These are phyloP conservation scores for Girardinus metallicus DNA, from an alignment of 2,797 vertebrate genomes.

Conservation along the genomic window DNA sequence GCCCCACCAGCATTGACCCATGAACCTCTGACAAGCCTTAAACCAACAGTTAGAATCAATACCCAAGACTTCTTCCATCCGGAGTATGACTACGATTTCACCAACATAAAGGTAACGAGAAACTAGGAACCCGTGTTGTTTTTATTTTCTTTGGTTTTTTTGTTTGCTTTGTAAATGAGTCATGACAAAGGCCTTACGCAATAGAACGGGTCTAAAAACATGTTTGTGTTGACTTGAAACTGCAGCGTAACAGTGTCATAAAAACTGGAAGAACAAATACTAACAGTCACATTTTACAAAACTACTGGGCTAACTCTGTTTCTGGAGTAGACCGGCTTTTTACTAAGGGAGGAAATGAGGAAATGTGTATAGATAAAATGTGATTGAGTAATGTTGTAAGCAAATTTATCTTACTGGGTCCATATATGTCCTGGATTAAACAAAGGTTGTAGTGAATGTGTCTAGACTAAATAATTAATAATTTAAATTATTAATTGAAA, in stretches of 20 bases:
- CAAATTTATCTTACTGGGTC: not conserved
- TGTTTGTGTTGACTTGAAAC: not conserved
- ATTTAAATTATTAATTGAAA: not conserved
- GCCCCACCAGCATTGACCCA: conserved; percentile 17
- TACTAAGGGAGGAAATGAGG: not conserved
- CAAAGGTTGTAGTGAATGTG: not conserved
- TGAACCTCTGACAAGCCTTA: not conserved
- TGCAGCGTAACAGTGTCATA: too few species aligned
- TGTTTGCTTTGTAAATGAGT: not conserved
- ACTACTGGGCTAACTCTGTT: not conserved
- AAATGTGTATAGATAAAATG: not conserved
- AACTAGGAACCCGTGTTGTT: not conserved
- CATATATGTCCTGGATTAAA: not conserved
- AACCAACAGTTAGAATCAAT: conserved; percentile 41
- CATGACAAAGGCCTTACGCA: not conserved
- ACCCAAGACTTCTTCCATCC: conserved; percentile 64
- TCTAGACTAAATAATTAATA: too few species aligned
- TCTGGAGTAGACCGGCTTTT: not conserved
- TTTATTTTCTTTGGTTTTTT: too few species aligned
- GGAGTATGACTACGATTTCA: conserved; percentile 69
- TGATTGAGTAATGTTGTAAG: not conserved
- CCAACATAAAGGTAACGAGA: conserved; percentile 49
- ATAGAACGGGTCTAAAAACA: not conserved
- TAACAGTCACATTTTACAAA: too few species aligned
- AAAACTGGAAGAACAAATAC: not conserved